Base-by-base conservation (phyloP, 2,113 vertebrate genomes). In the Lophotis ruficrista region DNA sequence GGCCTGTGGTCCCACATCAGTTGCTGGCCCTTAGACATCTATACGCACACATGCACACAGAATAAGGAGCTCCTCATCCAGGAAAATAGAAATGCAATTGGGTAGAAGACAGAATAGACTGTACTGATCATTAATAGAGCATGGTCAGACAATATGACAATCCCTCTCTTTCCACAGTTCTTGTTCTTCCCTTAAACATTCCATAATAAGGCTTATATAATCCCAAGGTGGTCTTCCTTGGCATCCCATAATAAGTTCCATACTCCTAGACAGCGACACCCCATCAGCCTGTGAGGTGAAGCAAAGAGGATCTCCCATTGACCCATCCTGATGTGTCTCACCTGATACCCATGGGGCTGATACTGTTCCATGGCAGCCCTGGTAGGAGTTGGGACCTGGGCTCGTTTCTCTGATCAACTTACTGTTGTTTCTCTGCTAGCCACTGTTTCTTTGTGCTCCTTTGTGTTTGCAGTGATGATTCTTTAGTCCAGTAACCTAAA, bases 311-410 rank as follows among this genome's bases (percentile, higher is more conserved):
- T 47, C 20, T 41, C 14, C 6, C 33, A n/a, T 6, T 72, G 58
- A 47, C 10, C 5, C 2, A 10, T 38, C 10, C 43, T 53, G 22
- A 47, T 7, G 4, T 11, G 12, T 37, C 14, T 81, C 30, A 85
- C 10, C 10, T 4, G 5, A 15, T 3, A 1, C 5, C 25, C 20
- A 13, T 37, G 8, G 4, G 16, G 10, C 37, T 77, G 37, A 38
- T 45, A 35, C 1, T 80, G 18, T 84, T 24, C 30, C 11, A 2
- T 11, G 24, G n/a, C 19, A 78, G 27, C 16, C 27, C 37, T 50
- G 11, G 7, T 8, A 68, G 9, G 30, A 78, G 8, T 1, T 48
- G 37, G 10, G 30, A 4, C 6, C 2, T 3, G 9, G 15, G 8
- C 9, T 38, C n/a, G 6, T 70, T 79, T 83, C 31, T 83, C 38